Evolutionary conservation across 2,797 vertebrate genomes (phyloP).

Genomic region (Sarcoramphus papa): DNA sequence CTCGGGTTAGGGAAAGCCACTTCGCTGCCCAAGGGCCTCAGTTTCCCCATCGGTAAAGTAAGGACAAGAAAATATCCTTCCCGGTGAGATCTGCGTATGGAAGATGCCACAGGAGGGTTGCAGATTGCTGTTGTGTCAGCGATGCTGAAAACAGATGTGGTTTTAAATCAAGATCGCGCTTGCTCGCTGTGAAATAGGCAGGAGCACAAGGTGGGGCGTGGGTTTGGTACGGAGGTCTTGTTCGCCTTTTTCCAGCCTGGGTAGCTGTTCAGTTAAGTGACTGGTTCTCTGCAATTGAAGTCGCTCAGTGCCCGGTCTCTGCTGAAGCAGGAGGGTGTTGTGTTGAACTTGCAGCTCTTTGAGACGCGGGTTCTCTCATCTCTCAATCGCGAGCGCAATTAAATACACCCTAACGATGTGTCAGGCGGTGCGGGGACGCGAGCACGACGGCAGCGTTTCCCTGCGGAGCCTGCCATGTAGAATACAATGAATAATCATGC

Average conservation of each 20-base stretch:
- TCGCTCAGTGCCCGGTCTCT: rapidly evolving
- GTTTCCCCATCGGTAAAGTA: background rate
- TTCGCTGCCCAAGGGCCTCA: background rate
- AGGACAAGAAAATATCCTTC: background rate
- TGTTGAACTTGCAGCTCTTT: background rate
- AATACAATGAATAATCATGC: background rate
- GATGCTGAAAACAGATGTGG: background rate
- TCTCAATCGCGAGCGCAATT: background rate
- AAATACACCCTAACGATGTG: background rate
- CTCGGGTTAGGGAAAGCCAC: rapidly evolving
- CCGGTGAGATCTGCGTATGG: background rate
- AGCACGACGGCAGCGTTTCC: background rate
- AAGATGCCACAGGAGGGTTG: background rate
- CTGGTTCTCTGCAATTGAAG: background rate
- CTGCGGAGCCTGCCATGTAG: background rate
- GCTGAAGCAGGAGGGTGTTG: background rate
- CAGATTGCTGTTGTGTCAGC: background rate
- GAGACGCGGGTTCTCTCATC: background rate
- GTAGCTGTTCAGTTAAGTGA: rapidly evolving
- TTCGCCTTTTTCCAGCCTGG: background rate
- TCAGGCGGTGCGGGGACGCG: background rate
- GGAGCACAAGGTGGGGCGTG: rapidly evolving
- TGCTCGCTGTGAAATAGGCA: rapidly evolving
- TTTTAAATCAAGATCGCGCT: rapidly evolving
- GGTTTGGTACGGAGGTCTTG: rapidly evolving